phyloP scores from a whole-genome alignment of 2,797 vertebrate species.

The Cetoscarus ocellatus region DNA sequence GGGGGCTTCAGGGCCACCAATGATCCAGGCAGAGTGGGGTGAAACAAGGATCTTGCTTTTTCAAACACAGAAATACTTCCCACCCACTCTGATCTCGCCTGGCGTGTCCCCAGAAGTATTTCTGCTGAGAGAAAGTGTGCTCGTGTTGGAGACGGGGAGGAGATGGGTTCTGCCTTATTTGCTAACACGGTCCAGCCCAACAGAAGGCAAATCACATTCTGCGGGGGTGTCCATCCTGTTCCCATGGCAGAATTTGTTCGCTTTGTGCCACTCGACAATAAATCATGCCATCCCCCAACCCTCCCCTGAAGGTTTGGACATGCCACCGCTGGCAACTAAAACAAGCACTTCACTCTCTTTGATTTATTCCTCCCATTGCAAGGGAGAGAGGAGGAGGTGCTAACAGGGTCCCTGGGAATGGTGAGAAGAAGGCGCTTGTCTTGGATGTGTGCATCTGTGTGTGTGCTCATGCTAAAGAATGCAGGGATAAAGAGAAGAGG shows the following conservation, averaged over 20 bases:
- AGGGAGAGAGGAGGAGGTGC: slow-evolving; percentile 72
- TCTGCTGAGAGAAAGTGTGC: slow-evolving; percentile 32
- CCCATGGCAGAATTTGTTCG: slow-evolving; percentile 70
- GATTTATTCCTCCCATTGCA: slow-evolving; percentile 81
- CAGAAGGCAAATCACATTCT: slow-evolving; percentile 77
- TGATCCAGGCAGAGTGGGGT: slow-evolving; percentile 53
- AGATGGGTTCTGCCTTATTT: slow-evolving; percentile 73
- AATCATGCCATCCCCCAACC: slow-evolving; percentile 67
- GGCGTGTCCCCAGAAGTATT: slow-evolving; percentile 56
- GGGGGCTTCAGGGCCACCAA: slow-evolving; percentile 27
- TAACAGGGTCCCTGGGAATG: slow-evolving; percentile 80
- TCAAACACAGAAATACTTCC: slow-evolving; percentile 48
- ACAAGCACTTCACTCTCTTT: slow-evolving; percentile 80
- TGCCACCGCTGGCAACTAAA: slow-evolving; percentile 76
- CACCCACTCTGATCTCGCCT: slow-evolving; percentile 55
- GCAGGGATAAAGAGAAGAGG: slow-evolving; percentile 24
- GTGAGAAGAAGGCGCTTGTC: slow-evolving; percentile 43
- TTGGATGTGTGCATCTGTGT: slow-evolving; percentile 23
- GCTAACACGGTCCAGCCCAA: slow-evolving; percentile 72
- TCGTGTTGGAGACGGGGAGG: slow-evolving; percentile 40
- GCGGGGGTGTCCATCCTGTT: slow-evolving; percentile 70
- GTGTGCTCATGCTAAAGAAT: slow-evolving; percentile 15
- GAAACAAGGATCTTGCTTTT: slow-evolving; percentile 58
- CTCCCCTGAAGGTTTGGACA: slow-evolving; percentile 70
- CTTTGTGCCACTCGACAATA: slow-evolving; percentile 77